phyloP scores from a whole-genome alignment of 2,113 vertebrate genomes.

The Oncorhynchus kisutch region DNA sequence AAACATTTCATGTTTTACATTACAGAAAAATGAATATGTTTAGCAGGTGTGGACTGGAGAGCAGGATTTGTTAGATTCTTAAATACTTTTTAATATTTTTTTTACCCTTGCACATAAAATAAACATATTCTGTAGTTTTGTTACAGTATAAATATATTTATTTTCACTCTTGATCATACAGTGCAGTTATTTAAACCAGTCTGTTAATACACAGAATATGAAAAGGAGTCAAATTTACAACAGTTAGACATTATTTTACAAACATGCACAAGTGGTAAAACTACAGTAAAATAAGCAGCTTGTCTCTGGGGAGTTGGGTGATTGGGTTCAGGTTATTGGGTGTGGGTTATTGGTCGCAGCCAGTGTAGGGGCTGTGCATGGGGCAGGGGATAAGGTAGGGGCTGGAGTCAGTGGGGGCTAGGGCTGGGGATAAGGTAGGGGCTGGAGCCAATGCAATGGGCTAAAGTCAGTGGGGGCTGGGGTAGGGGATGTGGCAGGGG shows the following conservation, averaged over 20 bases:
- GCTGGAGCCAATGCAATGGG: neutral
- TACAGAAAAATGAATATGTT: neutral
- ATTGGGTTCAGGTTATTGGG: neutral
- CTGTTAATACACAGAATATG: constrained; percentile 1
- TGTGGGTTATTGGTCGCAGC: neutral
- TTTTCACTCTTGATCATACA: constrained; percentile 4
- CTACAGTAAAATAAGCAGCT: constrained; percentile 4
- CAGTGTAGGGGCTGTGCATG: neutral
- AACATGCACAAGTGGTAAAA: neutral
- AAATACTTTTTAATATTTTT: neutral
- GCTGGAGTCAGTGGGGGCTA: neutral
- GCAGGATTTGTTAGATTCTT: neutral
- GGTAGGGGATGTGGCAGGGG: neutral
- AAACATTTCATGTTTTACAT: neutral
- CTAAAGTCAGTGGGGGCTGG: neutral
- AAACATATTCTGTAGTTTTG: neutral
- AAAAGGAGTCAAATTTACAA: neutral
- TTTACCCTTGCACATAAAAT: neutral
- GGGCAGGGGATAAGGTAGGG: neutral
- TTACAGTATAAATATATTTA: constrained; percentile 17
- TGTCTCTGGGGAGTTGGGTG: neutral
- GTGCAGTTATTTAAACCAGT: neutral
- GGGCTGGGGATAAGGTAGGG: neutral
- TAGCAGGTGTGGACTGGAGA: neutral
- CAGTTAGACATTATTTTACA: constrained; percentile 1